These are phyloP conservation scores for Hypocryptadius cinnamomeus DNA, from an alignment of 2,113 vertebrate genomes.

Conservation along the genomic window DNA sequence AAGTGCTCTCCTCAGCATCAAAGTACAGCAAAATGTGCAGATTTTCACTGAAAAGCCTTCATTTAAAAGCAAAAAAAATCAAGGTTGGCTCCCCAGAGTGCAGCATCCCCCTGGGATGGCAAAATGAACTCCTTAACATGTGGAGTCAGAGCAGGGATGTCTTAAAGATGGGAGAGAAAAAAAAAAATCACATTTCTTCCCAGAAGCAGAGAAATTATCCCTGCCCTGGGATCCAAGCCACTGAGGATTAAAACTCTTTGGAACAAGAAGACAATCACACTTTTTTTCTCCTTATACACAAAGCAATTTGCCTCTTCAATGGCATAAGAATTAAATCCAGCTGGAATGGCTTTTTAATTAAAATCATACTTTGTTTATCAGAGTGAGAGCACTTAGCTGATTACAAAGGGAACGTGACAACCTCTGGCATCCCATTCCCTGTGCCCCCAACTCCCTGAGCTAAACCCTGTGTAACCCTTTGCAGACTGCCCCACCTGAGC, in stretches of 20 bases:
- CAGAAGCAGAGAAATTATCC: neutral
- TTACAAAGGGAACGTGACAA: neutral
- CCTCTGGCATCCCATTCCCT: neutral
- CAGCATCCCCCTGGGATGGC: neutral
- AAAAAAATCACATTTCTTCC: neutral
- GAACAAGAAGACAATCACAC: neutral
- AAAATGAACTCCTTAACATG: neutral
- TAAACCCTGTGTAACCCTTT: neutral
- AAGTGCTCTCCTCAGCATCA: neutral
- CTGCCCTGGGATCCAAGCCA: neutral
- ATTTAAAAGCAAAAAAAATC: neutral
- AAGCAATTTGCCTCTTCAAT: neutral
- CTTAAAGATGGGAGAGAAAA: neutral
- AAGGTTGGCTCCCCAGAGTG: neutral
- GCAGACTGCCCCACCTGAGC: neutral
- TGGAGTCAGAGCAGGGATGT: neutral
- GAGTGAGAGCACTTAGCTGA: constrained; percentile 11
- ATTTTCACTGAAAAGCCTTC: neutral
- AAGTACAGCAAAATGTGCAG: neutral
- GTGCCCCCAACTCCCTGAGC: neutral
- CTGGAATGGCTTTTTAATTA: constrained; percentile 52
- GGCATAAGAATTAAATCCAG: constrained; percentile 19
- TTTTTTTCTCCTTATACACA: neutral
- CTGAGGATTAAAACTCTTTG: neutral
- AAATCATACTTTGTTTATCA: constrained; percentile 30